Percentiles rank a stretch among this genome's conserved stretches.
phyloP scores from a whole-genome alignment of 2,888 invertebrate species.

The Drosophila phalerata region DNA sequence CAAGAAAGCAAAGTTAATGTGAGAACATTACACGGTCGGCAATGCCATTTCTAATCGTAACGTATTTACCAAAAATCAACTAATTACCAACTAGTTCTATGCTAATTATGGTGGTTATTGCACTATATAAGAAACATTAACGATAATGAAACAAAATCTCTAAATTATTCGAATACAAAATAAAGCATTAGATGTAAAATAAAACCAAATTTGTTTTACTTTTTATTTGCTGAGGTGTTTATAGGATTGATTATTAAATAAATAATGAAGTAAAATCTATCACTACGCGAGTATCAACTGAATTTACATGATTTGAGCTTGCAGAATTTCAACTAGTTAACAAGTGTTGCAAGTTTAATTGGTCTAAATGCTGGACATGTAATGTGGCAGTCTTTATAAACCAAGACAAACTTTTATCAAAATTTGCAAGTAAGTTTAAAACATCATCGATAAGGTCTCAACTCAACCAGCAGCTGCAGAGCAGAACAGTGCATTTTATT shows the following conservation, averaged over 20 bases:
- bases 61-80: slow-evolving; percentile 54
- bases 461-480: slow-evolving; percentile 8
- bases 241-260: no score
- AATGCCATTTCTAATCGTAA: slow-evolving; percentile 18
- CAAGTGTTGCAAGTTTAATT: slow-evolving; percentile 28
- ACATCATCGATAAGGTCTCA: slow-evolving; percentile 39
- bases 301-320: slow-evolving; percentile 9
- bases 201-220: slow-evolving; percentile 33
- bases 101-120: slow-evolving; percentile 65
- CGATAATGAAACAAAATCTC: slow-evolving; percentile 50
- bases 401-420: slow-evolving; percentile 34
- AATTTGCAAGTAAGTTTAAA: slow-evolving; percentile 42
- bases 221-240: no score
- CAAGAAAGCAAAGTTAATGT: slow-evolving; percentile 16
- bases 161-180: slow-evolving; percentile 75
- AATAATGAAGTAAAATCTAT: no score
- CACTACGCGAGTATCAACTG: background rate
- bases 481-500: slow-evolving; percentile 15
- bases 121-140: slow-evolving; percentile 63
- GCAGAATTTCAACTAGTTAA: slow-evolving; percentile 27
- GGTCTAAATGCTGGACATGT: slow-evolving; percentile 21
- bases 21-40: slow-evolving; percentile 17
- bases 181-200: slow-evolving; percentile 80
- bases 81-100: slow-evolving; percentile 67
- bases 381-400: slow-evolving; percentile 21